Percentiles rank a stretch among this genome's conserved stretches.
Conservation (phyloP, 2,797 vertebrate species). For the Epinephelus awoara region DNA sequence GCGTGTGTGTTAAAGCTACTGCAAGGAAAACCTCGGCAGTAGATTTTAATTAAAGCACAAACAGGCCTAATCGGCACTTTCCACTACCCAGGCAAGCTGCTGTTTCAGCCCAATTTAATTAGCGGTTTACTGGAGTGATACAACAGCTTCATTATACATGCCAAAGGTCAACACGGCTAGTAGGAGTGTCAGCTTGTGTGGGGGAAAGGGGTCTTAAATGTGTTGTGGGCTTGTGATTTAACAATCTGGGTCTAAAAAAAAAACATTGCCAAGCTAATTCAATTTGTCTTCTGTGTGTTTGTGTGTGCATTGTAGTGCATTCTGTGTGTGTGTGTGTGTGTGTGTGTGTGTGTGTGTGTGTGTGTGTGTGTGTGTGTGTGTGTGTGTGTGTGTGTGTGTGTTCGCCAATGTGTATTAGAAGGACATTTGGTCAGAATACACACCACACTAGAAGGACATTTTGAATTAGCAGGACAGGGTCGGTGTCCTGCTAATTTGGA, state of each 20-base stretch:
- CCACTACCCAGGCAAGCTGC: constrained; percentile 73
- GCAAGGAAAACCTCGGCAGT: constrained; percentile 61
- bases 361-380: constrained; percentile 27
- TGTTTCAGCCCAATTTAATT: constrained; percentile 86
- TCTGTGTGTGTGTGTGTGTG: constrained; percentile 21
- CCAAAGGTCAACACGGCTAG: constrained; percentile 79
- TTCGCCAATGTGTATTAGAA: no score
- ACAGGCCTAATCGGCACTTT: constrained; percentile 83
- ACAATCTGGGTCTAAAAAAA: constrained; percentile 49
- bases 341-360: constrained; percentile 31
- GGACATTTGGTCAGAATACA: no score
- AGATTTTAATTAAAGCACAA: constrained; percentile 85
- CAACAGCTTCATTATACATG: constrained; percentile 83
- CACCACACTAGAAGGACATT: no score
- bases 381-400: constrained; percentile 25
- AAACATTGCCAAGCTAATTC: constrained; percentile 57
- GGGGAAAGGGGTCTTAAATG: constrained; percentile 61
- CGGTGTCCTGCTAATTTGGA: no score
- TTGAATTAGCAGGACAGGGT: no score
- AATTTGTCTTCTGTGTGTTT: constrained; percentile 61
- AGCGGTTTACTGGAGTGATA: constrained; percentile 82
- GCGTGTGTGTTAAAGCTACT: constrained; percentile 43
- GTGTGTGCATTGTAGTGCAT: constrained; percentile 12
- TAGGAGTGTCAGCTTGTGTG: constrained; percentile 66
- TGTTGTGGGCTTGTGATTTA: constrained; percentile 71